Conservation (phyloP, 2,888 invertebrate species). For the Lasioglossum vierecki region DNA sequence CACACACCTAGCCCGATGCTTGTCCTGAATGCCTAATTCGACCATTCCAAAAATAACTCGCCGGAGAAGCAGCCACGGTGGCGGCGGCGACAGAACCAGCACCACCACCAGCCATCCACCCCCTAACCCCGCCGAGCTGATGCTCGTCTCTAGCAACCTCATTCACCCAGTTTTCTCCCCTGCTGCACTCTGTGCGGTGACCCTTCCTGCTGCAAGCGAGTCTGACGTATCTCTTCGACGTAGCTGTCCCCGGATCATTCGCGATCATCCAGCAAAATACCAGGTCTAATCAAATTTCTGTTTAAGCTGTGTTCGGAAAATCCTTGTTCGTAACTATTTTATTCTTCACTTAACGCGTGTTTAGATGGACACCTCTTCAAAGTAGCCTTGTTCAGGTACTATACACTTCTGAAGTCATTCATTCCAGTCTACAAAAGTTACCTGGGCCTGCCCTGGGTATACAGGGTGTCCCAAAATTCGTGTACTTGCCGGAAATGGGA, state of each 20-base stretch:
- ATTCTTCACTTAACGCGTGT: no score
- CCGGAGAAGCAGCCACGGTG: conserved; percentile 52
- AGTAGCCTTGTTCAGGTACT: neutral
- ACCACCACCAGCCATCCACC: conserved; percentile 37
- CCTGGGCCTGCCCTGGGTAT: neutral
- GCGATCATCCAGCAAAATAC: neutral
- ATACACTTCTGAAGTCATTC: neutral
- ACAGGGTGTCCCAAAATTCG: no score
- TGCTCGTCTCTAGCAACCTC: conserved; percentile 68
- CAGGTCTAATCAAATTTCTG: neutral
- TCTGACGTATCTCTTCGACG: conserved; percentile 14
- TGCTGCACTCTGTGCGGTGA: conserved; percentile 31
- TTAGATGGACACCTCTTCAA: neutral
- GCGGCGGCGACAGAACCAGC: conserved; percentile 46
- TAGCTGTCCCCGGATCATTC: neutral
- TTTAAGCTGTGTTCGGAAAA: neutral
- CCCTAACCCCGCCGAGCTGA: conserved; percentile 22
- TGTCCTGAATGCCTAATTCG: conserved; percentile 70
- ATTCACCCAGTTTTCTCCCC: conserved; percentile 76
- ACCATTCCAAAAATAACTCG: conserved; percentile 70
- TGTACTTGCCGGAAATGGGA: no score
- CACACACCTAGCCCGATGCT: conserved; percentile 36
- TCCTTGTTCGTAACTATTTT: neutral
- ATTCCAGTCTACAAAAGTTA: neutral
- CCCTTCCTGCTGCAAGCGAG: conserved; percentile 32